These are phyloP conservation scores for Dipodomys stephensi DNA, from an alignment of 2,113 vertebrate genomes.

Conservation along the genomic window DNA sequence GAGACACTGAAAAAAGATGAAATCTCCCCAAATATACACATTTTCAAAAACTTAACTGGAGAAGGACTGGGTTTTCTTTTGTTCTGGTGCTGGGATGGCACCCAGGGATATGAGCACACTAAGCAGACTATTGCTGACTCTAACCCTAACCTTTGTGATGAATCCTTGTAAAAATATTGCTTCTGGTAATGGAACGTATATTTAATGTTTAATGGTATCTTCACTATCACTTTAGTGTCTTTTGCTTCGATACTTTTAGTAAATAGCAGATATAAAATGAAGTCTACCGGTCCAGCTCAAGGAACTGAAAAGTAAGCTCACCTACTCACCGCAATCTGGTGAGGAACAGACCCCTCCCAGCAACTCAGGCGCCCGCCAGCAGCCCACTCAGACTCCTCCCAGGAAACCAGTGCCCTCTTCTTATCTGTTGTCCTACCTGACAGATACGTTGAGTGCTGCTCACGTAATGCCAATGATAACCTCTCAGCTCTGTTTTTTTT, in stretches of 20 bases:
- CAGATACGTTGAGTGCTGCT: not conserved
- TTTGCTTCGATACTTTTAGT: constrained; percentile 5
- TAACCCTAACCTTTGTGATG: too few relatives aligned
- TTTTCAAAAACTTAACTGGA: constrained; percentile 8
- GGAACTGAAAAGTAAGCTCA: constrained; percentile 24
- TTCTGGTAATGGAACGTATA: not conserved
- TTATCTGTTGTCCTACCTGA: not conserved
- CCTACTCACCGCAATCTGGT: not conserved
- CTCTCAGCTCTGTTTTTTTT: not conserved
- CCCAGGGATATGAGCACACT: not conserved
- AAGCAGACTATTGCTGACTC: not conserved
- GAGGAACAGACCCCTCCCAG: not conserved
- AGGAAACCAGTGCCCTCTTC: not conserved
- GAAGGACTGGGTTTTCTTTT: not conserved
- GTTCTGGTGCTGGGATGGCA: not conserved
- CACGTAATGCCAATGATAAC: not conserved
- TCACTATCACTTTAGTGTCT: constrained; percentile 28
- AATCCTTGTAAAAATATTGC: not conserved
- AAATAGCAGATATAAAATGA: constrained; percentile 34
- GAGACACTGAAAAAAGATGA: constrained; percentile 18
- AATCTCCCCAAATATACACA: not conserved
- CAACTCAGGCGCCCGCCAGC: not conserved
- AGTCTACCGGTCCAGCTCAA: not conserved
- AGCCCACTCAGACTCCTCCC: not conserved
- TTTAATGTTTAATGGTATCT: constrained; percentile 7